phyloP scores from a whole-genome alignment of 2,113 vertebrate genomes.

The Lagopus muta region DNA sequence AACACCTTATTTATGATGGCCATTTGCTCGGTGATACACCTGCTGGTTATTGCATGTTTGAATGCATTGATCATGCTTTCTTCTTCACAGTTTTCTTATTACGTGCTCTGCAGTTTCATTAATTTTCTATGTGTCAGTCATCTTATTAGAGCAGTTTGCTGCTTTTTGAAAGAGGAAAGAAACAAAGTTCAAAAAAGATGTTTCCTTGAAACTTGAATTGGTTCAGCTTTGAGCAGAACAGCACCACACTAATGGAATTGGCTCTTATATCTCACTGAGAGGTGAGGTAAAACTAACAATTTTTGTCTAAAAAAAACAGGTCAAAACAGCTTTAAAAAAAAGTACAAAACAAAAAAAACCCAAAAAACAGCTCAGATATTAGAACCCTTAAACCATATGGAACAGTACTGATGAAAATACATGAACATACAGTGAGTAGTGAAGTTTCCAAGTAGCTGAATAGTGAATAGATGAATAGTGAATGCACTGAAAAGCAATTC shows the following conservation, averaged over 20 bases:
- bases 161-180: not conserved
- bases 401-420: not conserved
- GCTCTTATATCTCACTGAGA: not conserved
- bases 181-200: not conserved
- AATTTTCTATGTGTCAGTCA: not conserved
- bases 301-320: not conserved
- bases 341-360: too few species aligned
- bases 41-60: not conserved
- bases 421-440: not conserved
- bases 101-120: not conserved
- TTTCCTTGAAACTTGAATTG: not conserved
- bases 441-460: not conserved
- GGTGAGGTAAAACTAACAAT: not conserved
- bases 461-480: fast-evolving
- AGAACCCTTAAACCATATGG: not conserved
- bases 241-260: not conserved
- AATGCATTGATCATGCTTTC: not conserved
- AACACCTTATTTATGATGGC: not conserved
- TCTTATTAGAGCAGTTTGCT: not conserved
- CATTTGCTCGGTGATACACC: not conserved
- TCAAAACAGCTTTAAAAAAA: not conserved
- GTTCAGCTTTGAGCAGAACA: not conserved
- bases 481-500: not conserved
- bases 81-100: not conserved
- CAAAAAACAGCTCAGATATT: fast-evolving